Evolutionary conservation across 2,113 vertebrate species (phyloP).

Genomic region (Ailurus styani): DNA sequence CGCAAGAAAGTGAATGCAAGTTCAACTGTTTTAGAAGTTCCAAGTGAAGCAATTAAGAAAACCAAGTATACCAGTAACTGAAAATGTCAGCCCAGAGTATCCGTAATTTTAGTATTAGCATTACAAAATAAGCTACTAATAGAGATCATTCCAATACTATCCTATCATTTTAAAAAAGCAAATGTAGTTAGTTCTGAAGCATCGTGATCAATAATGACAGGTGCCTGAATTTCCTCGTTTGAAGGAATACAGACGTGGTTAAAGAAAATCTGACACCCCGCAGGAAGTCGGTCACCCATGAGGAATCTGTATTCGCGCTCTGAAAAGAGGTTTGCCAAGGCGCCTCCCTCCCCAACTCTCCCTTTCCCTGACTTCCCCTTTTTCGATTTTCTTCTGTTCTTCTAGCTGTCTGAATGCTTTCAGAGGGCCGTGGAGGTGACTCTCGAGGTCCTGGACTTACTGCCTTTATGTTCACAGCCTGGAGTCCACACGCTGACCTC

Average conservation of each 20-base stretch:
- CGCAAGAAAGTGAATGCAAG: background rate
- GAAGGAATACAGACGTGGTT: background rate
- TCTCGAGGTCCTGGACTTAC: background rate
- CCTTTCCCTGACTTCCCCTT: background rate
- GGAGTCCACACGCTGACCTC: background rate
- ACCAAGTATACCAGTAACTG: background rate
- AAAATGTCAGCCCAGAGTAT: background rate
- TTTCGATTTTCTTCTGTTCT: background rate
- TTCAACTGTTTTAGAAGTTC: background rate
- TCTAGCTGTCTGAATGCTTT: background rate
- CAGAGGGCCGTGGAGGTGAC: background rate
- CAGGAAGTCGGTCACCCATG: background rate
- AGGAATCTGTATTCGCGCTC: background rate
- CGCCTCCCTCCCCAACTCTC: background rate
- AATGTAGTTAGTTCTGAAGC: background rate
- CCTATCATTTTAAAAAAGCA: background rate
- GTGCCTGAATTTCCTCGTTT: background rate
- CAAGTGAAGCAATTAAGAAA: background rate
- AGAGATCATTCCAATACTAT: background rate
- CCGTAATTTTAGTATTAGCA: background rate
- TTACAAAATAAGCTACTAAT: constrained; percentile 12
- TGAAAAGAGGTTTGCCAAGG: background rate
- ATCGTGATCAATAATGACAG: background rate
- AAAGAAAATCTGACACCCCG: background rate
- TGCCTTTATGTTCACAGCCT: background rate